Base-by-base conservation (phyloP, 2,888 invertebrate genomes). In the Glomeris marginata region DNA sequence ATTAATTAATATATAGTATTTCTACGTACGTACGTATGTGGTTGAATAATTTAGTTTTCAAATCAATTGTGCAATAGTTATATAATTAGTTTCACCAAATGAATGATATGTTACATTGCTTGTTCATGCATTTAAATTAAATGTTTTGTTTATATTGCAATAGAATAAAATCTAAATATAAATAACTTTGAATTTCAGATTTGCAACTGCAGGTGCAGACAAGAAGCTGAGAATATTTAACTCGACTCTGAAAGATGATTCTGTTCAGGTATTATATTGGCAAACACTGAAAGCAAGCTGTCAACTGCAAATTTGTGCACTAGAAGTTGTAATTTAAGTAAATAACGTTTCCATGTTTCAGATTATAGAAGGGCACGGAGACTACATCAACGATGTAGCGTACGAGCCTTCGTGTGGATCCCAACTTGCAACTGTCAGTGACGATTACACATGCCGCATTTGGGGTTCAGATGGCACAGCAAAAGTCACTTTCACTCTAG, bases 391-490 rank as follows among this genome's bases (percentile, higher is more conserved):
- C 64, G 74, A 76, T 54, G 63, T 82, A 18, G 71, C 75, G 10
- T 84, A 77, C 71, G 80, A 82, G 59, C 74, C 77, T 13, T 77
- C 77, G 50, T 58, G 59, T 46, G 81, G 81, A 22, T 74, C 74
- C 50, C 72, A 74, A 57, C 63, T 84, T 47, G 82, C 80, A 15
- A 81, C 81, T n/a, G 78, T 77, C 1, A 78, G 82, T 57, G 84
- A 84, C 66, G 84, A 84, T 64, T 76, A 78, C 56, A 78, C 80
- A 0, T 81, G 81, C 59, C 74, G 76, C 59, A 67, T 84, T 28
- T 84, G 83, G 82, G 58, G 59, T 37, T 35, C 52, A 41, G 69
- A 73, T 33, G 67, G 69, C 36, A 71, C 69, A 52, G 70, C 72
- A 57, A 64, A 73, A 21, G 69, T 73, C 4, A 74, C 74, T 36